phyloP scores from a whole-genome alignment of 2,113 vertebrate species.

The Nesoenas mayeri region DNA sequence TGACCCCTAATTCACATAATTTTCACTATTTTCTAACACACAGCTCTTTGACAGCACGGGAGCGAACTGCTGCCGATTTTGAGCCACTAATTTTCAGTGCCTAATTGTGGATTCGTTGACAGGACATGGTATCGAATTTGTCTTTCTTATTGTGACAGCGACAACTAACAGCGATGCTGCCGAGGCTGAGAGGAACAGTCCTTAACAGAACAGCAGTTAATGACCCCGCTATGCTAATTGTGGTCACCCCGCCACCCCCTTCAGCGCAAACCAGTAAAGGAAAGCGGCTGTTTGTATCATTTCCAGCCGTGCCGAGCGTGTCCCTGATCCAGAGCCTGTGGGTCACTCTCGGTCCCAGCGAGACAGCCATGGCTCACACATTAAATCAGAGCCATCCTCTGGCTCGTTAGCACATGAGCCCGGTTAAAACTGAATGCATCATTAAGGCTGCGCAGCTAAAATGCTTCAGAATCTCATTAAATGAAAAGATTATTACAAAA shows the following conservation, averaged over 20 bases:
- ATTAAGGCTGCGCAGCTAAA: background rate
- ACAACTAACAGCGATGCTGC: background rate
- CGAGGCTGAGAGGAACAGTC: background rate
- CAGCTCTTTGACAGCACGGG: background rate
- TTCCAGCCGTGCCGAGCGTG: background rate
- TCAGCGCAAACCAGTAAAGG: background rate
- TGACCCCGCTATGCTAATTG: background rate
- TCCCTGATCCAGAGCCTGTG: background rate
- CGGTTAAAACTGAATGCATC: background rate
- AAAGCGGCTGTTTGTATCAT: background rate
- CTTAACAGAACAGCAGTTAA: background rate
- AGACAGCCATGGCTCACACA: background rate
- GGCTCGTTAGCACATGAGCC: background rate
- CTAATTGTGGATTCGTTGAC: background rate
- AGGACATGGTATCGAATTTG: background rate
- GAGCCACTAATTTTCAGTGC: background rate
- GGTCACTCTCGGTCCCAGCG: background rate
- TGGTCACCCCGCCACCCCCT: no score
- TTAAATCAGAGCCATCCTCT: background rate
- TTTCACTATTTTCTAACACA: background rate
- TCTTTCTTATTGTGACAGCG: background rate
- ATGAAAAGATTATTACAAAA: background rate
- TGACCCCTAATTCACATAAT: background rate
- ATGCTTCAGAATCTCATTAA: background rate
- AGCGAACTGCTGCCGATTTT: background rate